Conservation (phyloP, 2,797 vertebrate genomes). For the Glyptemys insculpta region DNA sequence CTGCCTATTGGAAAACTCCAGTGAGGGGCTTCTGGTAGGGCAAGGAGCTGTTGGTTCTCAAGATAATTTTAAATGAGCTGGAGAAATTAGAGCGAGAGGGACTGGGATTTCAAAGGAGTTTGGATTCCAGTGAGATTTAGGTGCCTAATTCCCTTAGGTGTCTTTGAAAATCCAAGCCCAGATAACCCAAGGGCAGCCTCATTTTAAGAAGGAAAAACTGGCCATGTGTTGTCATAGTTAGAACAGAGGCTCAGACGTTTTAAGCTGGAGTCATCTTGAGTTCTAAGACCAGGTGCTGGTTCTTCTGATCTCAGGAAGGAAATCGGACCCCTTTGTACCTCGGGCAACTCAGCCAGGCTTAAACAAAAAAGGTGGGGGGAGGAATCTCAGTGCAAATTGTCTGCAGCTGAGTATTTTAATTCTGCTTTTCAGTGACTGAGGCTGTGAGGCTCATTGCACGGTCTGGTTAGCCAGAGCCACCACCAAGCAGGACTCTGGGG, state of each 20-base stretch:
- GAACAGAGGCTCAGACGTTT: neutral
- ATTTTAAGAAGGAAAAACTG: rapidly evolving
- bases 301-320: neutral
- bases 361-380: neutral
- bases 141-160: neutral
- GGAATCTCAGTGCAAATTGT: rapidly evolving
- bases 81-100: neutral
- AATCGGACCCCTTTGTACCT: neutral
- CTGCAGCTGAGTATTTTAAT: rapidly evolving
- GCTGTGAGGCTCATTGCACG: rapidly evolving
- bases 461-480: neutral
- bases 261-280: neutral
- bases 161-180: neutral
- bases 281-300: neutral
- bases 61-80: conserved; percentile 7
- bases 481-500: neutral
- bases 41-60: neutral
- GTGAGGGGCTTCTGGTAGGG: neutral
- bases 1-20: neutral
- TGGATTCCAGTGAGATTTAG: neutral
- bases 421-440: rapidly evolving
- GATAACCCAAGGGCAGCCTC: rapidly evolving
- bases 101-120: neutral
- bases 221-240: neutral
- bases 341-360: rapidly evolving